These are phyloP conservation scores for Molorchus minor DNA, from an alignment of 2,888 invertebrate genomes.

Conservation along the genomic window DNA sequence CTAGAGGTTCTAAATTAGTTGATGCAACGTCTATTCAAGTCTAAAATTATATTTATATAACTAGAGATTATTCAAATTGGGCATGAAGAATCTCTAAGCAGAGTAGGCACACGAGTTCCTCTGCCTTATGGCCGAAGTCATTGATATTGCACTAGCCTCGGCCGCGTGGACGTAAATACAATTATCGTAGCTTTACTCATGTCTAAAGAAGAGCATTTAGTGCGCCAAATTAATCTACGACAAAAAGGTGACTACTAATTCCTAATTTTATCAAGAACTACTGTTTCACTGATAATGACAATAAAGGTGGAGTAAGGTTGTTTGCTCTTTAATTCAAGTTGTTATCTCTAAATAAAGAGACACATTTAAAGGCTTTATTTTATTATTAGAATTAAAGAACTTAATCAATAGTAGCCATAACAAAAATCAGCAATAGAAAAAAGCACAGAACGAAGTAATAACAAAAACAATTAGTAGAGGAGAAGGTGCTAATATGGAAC, in stretches of 20 bases:
- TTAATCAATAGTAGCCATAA: too few relatives aligned
- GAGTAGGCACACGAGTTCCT: slow-evolving; percentile 2
- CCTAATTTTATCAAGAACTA: neutral
- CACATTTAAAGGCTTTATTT: too few relatives aligned
- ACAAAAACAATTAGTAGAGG: too few relatives aligned
- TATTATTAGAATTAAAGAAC: too few relatives aligned
- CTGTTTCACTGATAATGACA: too few relatives aligned
- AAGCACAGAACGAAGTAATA: too few relatives aligned
- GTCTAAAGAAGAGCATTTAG: slow-evolving; percentile 14
- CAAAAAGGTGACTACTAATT: slow-evolving; percentile 5
- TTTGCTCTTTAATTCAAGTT: too few relatives aligned
- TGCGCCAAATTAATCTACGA: slow-evolving; percentile 1
- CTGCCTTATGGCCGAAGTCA: slow-evolving; percentile 8
- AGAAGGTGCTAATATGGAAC: too few relatives aligned
- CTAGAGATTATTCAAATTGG: slow-evolving; percentile 16
- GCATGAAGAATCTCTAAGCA: slow-evolving; percentile 10
- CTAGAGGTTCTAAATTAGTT: neutral
- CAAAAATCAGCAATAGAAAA: too few relatives aligned
- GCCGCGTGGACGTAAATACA: slow-evolving; percentile 26
- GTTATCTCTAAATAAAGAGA: too few relatives aligned
- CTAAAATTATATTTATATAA: neutral
- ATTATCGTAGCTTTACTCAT: slow-evolving; percentile 23
- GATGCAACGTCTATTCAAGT: neutral
- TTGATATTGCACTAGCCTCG: slow-evolving; percentile 18
- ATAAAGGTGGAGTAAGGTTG: too few relatives aligned